Conservation (phyloP, 2,888 invertebrate genomes). For the Amiota mariae region DNA sequence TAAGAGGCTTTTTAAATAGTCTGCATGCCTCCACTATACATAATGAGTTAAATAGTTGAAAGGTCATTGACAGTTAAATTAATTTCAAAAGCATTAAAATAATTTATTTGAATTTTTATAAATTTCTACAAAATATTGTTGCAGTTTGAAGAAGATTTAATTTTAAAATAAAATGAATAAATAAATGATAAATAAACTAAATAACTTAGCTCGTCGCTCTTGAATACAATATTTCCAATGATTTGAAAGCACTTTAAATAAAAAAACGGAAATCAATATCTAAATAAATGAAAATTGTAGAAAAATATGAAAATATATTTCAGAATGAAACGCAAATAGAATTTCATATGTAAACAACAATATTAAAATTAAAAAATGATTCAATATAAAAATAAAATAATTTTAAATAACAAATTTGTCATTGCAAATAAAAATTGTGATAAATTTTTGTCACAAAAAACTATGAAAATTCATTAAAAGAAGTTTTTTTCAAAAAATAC, state of each 20-base stretch:
- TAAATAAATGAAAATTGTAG: no score
- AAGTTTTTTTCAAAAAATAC: background rate
- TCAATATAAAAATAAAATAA: background rate
- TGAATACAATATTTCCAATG: no score
- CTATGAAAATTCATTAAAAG: background rate
- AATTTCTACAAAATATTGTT: background rate
- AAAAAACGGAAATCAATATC: no score
- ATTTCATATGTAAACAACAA: background rate
- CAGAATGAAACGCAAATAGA: no score
- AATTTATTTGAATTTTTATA: background rate
- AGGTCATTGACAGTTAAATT: background rate
- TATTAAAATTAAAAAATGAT: background rate
- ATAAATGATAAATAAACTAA: no score
- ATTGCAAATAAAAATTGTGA: background rate
- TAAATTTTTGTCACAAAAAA: background rate
- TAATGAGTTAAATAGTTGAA: no score
- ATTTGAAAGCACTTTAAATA: no score
- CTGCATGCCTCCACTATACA: no score
- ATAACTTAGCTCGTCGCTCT: no score
- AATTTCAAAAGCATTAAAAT: conserved; percentile 6
- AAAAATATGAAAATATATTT: no score
- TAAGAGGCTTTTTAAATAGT: background rate
- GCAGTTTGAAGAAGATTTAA: no score
- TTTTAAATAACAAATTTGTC: background rate
- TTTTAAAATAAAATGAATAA: no score